Percentiles rank a stretch among this genome's conserved stretches.
Evolutionary conservation across 2,113 vertebrate species (phyloP).

Genomic region (Oriolus oriolus): DNA sequence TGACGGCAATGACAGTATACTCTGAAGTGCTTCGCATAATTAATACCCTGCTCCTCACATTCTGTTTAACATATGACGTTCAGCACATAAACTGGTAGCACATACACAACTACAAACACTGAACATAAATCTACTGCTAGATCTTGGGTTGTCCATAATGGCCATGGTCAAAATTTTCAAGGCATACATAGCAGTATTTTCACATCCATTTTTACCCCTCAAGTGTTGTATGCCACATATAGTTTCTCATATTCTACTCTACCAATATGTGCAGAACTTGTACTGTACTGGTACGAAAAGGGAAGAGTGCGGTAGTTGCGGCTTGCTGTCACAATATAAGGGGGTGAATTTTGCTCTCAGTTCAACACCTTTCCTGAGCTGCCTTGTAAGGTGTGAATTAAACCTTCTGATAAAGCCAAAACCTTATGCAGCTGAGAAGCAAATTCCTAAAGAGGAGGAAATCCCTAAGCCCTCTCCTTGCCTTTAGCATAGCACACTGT

Average conservation of each 20-base stretch:
- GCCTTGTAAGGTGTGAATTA: neutral
- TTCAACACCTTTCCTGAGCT: neutral
- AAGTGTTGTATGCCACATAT: neutral
- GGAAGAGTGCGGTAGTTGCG: neutral
- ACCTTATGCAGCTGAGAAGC: neutral
- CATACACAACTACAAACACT: constrained; percentile 9
- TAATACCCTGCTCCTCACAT: neutral
- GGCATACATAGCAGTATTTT: neutral
- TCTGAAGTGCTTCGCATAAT: neutral
- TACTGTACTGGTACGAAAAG: neutral
- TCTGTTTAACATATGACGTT: constrained; percentile 58
- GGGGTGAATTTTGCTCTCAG: neutral
- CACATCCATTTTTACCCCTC: neutral
- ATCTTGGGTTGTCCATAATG: neutral
- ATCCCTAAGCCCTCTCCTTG: neutral
- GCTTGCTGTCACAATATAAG: neutral
- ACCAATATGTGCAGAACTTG: neutral
- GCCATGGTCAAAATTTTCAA: neutral
- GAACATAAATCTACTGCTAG: constrained; percentile 23
- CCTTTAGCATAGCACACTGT: neutral
- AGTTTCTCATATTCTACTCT: neutral
- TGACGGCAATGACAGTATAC: neutral
- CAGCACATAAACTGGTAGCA: constrained; percentile 16
- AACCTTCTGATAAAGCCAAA: neutral
- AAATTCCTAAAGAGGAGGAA: neutral